These are phyloP conservation scores for Pipistrellus kuhlii DNA, from an alignment of 2,797 vertebrate species.

Conservation along the genomic window DNA sequence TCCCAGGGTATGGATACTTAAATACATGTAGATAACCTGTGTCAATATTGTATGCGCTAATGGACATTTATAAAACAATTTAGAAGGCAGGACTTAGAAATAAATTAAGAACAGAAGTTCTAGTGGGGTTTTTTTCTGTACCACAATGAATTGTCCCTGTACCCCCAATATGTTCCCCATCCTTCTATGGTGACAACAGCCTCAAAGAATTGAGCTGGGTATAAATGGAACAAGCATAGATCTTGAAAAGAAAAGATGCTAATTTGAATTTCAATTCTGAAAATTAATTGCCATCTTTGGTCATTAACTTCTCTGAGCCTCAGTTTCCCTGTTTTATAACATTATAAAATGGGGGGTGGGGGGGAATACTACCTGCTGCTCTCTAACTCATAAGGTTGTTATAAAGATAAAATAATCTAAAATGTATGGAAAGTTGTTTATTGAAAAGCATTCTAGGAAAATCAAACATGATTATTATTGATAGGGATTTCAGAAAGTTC, in stretches of 20 bases:
- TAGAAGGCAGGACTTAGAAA: constrained; percentile 3
- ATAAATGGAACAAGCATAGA: background rate
- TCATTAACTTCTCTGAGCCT: background rate
- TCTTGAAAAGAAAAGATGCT: background rate
- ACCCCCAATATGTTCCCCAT: background rate
- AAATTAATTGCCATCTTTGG: background rate
- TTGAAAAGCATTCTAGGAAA: background rate
- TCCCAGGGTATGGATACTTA: background rate
- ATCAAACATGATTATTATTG: background rate
- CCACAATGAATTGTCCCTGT: background rate
- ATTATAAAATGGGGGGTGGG: background rate
- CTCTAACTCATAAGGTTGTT: background rate
- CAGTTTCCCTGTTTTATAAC: background rate
- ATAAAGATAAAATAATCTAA: background rate
- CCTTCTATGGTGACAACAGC: background rate
- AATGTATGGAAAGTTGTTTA: background rate
- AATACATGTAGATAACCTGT: rapidly evolving
- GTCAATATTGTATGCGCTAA: background rate
- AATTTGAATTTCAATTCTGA: background rate
- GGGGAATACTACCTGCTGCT: background rate
- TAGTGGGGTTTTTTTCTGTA: background rate
- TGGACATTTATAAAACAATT: background rate
- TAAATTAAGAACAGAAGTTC: background rate
- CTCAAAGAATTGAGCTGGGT: background rate
- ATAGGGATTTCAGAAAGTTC: background rate